Evolutionary conservation across 2,797 vertebrate species (phyloP), one percentile per base, ranked within the genome.

Genomic region (Pempheris klunzingeri): DNA sequence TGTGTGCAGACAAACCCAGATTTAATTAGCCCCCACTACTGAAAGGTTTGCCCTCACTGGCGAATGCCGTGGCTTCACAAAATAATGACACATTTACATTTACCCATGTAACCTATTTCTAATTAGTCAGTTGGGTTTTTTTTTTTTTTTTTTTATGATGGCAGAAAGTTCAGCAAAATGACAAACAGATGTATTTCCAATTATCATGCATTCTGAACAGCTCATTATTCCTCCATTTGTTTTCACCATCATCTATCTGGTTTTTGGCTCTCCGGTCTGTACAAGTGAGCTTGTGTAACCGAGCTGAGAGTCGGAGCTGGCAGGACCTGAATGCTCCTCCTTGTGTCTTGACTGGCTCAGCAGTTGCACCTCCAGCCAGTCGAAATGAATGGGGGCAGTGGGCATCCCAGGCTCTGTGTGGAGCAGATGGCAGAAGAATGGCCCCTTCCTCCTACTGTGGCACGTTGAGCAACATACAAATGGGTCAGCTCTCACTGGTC

Each of bases 41-140:
- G 84, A 88, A 85, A 83, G 57, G 81, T 66, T 85, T 73, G 82
- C 83, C 85, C 90, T 88, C 77, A 44, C 88, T 49, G 54, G 79
- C 67, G 32, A 82, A 81, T n/a, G 63, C 71, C 41, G 69, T 60
- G 65, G 73, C 84, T 78, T 90, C 80, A 67, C 74, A 88, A 91
- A 94, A 94, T 95, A 95, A 95, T 94, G 92, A 95, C 92, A 93
- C 92, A 94, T 96, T 95, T 95, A 94, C 94, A 94, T 95, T 94
- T 92, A 93, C 91, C 93, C 85, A 77, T 90, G 80, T 91, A 89
- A 92, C 92, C 94, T 90, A 91, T 92, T 92, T 94, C 92, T 95
- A 95, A 96, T 95, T 95, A 95, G 93, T 91, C 93, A 91, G 85
- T 91, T 92, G 90, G 90, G 91, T 90, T 93, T 93, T 93, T 85